Conservation (phyloP, 2,888 invertebrate species). For the Macrosoma leucophasiata region DNA sequence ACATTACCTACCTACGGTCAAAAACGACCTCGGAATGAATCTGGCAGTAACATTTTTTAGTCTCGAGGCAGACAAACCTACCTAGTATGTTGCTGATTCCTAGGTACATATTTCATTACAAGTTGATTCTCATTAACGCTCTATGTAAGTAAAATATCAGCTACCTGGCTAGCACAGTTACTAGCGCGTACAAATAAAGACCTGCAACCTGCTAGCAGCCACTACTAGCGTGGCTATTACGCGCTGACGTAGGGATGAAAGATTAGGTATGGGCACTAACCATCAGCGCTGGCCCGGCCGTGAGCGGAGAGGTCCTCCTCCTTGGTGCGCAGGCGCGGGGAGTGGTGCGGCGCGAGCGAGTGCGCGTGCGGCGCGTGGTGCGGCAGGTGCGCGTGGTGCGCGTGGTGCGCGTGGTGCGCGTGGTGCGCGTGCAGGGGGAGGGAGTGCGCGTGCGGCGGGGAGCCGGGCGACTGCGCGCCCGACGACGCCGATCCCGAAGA, state of each 20-base stretch:
- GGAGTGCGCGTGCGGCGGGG: constrained; percentile 37
- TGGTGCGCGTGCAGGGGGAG: constrained; percentile 30
- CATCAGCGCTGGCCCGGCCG: constrained; percentile 77
- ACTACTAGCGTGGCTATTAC: no score
- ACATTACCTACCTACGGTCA: no score
- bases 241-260: no score
- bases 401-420: constrained; percentile 40
- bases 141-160: no score
- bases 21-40: no score
- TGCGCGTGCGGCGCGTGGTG: constrained; percentile 43
- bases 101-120: no score
- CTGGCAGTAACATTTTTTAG: no score
- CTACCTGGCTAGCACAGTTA: no score
- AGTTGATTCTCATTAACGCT: no score
- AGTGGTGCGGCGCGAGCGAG: constrained; percentile 43
- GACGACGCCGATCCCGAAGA: constrained; percentile 63
- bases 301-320: constrained; percentile 79
- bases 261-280: constrained; percentile 40
- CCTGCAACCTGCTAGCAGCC: no score
- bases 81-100: no score
- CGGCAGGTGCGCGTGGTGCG: constrained; percentile 28
- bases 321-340: constrained; percentile 72
- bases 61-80: no score
- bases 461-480: constrained; percentile 60
- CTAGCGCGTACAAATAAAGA: not conserved